Base-by-base conservation (phyloP, 2,888 invertebrate species). In the Miltochrista miniata region DNA sequence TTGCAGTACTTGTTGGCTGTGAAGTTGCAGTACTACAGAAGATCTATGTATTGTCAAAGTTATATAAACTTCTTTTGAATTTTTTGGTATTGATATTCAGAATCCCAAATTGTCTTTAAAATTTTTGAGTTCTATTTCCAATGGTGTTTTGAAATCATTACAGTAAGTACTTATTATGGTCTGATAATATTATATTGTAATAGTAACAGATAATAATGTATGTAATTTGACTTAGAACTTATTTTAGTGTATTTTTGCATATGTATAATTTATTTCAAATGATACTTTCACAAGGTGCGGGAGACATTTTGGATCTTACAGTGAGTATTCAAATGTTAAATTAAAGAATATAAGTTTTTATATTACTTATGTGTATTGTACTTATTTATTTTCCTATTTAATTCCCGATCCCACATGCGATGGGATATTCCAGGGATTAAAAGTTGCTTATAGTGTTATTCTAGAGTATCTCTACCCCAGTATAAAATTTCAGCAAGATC, bases 261-360 rank as follows among this genome's bases (percentile, higher is more conserved):
- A 31, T 41, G 24, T 51, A 38, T 76, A 78, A 70, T 83, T 83
- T 85, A 79, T 79, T 87, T 84, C 55, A 83, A 84, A 83, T 87
- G 81, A 81, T 79, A 82, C 79, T 73, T 63, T 53, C 1, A 34
- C 12, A 56, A 56, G 64, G 67, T 67, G 64, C 59, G 55, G 59
- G 60, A 44, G 70, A 59, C 40, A 54, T 62, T 70, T 67, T 70
- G 77, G 69, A 81, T 79, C 74, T 76, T 80, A 74, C 72, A 74
- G 79, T 87, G 83, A 85, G 81, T 84, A 83, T 79, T 57, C 73
- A 61, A 69, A 65, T 74, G 71, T 80, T 77, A 74, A 82, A 76
- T 79, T n/a, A n/a, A 81, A 83, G 83, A 79, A 15, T n/a, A 66
- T 71, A 68, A 65, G 59, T 49, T 55, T 59, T 68, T 63, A 52